Conservation (phyloP, 2,797 vertebrate genomes). For the Gallinago solitaria region DNA sequence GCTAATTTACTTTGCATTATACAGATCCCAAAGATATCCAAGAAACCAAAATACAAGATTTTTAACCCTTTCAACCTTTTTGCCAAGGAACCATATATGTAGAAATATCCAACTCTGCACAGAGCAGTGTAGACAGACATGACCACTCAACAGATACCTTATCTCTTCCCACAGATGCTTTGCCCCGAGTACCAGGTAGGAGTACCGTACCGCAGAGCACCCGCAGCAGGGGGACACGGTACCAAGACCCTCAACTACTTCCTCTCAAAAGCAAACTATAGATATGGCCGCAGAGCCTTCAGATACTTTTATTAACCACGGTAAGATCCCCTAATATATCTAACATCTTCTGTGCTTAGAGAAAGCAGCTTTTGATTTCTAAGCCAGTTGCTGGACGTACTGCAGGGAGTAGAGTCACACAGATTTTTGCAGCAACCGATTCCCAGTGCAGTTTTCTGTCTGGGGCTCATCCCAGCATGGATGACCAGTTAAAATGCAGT, state of each 20-base stretch:
- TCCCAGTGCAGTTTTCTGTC: background rate
- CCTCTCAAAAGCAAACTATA: background rate
- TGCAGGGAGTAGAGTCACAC: background rate
- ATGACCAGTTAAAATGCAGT: background rate
- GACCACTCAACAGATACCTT: background rate
- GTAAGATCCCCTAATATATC: background rate
- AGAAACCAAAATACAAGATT: background rate
- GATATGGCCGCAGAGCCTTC: background rate
- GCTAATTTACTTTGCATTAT: background rate
- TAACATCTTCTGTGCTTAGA: background rate
- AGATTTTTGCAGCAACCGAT: background rate
- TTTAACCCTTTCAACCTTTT: background rate
- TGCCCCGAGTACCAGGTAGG: background rate
- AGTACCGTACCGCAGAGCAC: background rate
- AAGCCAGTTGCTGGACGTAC: background rate
- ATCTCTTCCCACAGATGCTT: background rate
- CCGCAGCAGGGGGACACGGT: rapidly evolving
- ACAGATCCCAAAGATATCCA: background rate
- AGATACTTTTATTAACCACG: background rate
- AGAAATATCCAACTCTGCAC: background rate
- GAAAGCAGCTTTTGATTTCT: background rate
- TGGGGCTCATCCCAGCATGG: background rate
- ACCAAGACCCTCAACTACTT: background rate
- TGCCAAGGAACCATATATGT: background rate
- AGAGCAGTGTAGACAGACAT: background rate